Evolutionary conservation across 2,888 invertebrate genomes (phyloP).

Genomic region (Dermolepida albohirtum): DNA sequence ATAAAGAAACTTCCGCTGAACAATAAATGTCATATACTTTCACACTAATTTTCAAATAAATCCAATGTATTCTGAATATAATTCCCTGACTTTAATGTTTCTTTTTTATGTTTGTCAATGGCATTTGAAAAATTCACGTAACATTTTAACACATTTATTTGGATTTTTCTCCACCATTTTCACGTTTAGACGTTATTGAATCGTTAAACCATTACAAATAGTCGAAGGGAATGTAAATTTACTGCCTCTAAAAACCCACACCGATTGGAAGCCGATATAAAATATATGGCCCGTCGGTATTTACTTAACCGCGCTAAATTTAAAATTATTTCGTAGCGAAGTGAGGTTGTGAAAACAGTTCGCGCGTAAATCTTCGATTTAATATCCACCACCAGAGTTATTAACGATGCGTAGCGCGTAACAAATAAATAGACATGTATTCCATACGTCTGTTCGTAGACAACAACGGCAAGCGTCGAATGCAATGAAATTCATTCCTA

Average conservation of each 20-base stretch:
- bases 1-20: no score
- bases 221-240: slow-evolving; percentile 6
- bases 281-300: slow-evolving; percentile 27
- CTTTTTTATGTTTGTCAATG: no score
- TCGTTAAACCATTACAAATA: slow-evolving; percentile 14
- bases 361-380: slow-evolving; percentile 25
- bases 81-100: no score
- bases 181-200: background rate
- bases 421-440: slow-evolving; percentile 14
- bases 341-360: slow-evolving; percentile 29
- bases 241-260: slow-evolving; percentile 29
- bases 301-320: slow-evolving; percentile 31
- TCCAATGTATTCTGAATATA: no score
- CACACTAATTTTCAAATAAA: no score
- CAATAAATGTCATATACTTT: no score
- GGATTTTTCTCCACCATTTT: no score
- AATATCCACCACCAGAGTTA: slow-evolving; percentile 25
- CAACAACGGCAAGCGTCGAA: background rate
- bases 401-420: slow-evolving; percentile 6
- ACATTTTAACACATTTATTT: no score
- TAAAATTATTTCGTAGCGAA: slow-evolving; percentile 18
- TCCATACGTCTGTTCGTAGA: background rate
- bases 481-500: slow-evolving; percentile 6
- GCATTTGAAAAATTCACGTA: no score
- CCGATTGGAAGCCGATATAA: slow-evolving; percentile 17